Evolutionary conservation across 2,113 vertebrate genomes (phyloP), one percentile per base, ranked within the genome.

Genomic region (Notarius quadriscutis): DNA sequence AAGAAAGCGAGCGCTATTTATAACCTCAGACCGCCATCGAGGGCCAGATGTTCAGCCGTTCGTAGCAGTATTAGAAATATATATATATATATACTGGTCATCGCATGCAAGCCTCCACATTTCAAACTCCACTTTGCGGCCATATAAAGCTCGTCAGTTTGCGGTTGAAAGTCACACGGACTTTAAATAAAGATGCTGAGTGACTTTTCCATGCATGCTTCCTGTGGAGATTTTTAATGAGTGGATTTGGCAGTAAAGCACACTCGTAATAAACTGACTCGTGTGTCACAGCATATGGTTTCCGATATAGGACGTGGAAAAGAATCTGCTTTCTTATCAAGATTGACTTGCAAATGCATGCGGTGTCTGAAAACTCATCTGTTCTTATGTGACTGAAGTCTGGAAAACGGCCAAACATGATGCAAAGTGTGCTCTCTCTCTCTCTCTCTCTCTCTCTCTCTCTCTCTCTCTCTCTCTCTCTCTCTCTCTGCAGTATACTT

Each of bases 41-140:
- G 78, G 74, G 41, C 34, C 67, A 78, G 72, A 81, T 60, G 50
- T 83, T n/a, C 53, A 1, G 17, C 48, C 75, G 22, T 81, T 84
- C n/a, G 81, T 79, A 82, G 17, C 62, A 20, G 62, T 83, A 81
- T 81, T 65, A 69, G 41, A 85, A 30, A 60, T 48, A 81, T 48
- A 30, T 30, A 30, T 48, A 30, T 30, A 30, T 30, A 30, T 30
- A 1, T 80, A 10, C 85, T 58, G 5, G 53, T 74, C 65, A 14
- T 20, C 50, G 27, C 67, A 1, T 30, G 30, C 53, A 48, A 18
- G 15, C 65, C 55, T 82, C 15, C 34, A 30, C 34, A 20, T 81
- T 71, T 69, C 30, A 51, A 0, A 0, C 2, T 48, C 17, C 20
- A 67, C 20, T 50, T 62, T 41, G n/a, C 27, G 20, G 20, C 51